A percentile compares a stretch with the other conserved stretches of the same genome.
Evolutionary conservation across 30 jellyfish, hydroid and myxozoan species (phyloP).

Genomic region (Catostylus mosaicus): DNA sequence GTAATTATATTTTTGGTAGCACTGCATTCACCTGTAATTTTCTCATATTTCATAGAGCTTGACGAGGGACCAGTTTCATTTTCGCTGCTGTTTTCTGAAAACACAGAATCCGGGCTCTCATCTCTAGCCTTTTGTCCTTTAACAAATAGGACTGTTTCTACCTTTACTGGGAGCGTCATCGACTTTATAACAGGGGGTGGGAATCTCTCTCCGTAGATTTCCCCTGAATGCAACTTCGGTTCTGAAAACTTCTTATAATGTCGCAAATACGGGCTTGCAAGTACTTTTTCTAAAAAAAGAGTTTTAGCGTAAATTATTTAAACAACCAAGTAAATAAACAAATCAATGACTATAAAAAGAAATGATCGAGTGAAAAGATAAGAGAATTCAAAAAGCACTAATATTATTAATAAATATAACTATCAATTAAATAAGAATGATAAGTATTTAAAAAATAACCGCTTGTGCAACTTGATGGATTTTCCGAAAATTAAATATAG

Average conservation of each 20-base stretch:
- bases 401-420: too few species aligned
- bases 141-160: background rate
- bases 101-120: background rate
- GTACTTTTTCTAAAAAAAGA: conserved; percentile 23
- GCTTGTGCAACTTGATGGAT: too few species aligned
- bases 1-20: background rate
- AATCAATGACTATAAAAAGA: too few species aligned
- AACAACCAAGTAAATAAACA: background rate
- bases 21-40: background rate
- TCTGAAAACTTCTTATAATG: conserved; percentile 16
- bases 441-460: too few species aligned
- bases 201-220: background rate
- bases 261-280: conserved; percentile 40
- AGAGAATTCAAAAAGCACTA: too few species aligned
- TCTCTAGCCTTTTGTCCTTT: background rate
- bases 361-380: background rate
- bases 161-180: background rate
- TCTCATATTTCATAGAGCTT: background rate
- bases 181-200: background rate
- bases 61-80: background rate
- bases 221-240: background rate
- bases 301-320: background rate
- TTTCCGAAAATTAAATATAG: too few species aligned
- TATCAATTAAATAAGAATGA: too few species aligned
- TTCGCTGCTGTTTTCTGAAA: background rate